Percentiles rank a stretch among this genome's conserved stretches.
Evolutionary conservation across 2,888 invertebrate genomes (phyloP).

Genomic region (Eulithis testata): DNA sequence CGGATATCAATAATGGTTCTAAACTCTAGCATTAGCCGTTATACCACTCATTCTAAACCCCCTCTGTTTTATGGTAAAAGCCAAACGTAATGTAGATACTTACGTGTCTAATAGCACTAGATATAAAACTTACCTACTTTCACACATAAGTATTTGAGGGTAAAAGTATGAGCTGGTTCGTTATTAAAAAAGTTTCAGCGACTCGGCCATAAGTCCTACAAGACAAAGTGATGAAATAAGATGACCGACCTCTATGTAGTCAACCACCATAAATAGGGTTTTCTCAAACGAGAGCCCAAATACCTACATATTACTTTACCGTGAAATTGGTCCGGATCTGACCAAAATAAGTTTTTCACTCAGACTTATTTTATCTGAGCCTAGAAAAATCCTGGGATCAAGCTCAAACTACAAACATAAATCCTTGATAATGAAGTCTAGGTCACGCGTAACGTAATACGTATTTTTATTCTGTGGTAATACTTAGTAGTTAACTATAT

Average conservation of each 20-base stretch:
- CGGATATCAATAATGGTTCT: too few species aligned
- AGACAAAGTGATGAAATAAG: background rate
- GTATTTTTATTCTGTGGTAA: too few species aligned
- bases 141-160: too few species aligned
- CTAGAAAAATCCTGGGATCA: background rate
- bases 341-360: slow-evolving; percentile 1
- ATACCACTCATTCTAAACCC: too few species aligned
- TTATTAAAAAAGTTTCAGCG: slow-evolving; percentile 3
- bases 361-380: background rate
- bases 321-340: background rate
- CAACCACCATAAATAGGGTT: background rate
- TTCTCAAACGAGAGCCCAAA: background rate
- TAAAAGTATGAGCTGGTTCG: background rate
- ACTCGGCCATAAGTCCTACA: background rate
- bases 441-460: too few species aligned
- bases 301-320: background rate
- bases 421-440: background rate
- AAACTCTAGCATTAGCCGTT: too few species aligned
- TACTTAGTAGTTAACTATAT: too few species aligned
- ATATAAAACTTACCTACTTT: too few species aligned
- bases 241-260: background rate
- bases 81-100: too few species aligned
- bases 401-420: background rate
- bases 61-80: too few species aligned
- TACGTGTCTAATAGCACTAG: too few species aligned